phyloP scores from a whole-genome alignment of 92 coral and sea anemone species.

The Epizoanthus ramosus region DNA sequence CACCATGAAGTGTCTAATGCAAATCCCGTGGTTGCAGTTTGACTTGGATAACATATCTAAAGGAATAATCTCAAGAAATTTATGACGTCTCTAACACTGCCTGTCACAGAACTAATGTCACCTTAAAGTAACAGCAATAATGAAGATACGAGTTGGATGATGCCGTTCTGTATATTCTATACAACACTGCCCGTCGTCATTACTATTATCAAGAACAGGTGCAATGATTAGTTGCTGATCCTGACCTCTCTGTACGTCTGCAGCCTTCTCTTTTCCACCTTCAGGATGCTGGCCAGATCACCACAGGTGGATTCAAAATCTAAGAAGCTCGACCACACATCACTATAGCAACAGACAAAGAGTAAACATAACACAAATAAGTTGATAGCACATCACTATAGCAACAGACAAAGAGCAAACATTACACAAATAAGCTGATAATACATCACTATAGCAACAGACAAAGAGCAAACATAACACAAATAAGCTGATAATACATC shows the following conservation, averaged over 20 bases:
- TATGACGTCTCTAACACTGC: too few relatives aligned
- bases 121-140: too few relatives aligned
- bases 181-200: too few relatives aligned
- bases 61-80: too few relatives aligned
- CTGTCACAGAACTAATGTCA: too few relatives aligned
- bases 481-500: slow-evolving; percentile 65
- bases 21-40: too few relatives aligned
- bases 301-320: slow-evolving; percentile 95
- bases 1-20: too few relatives aligned
- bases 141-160: too few relatives aligned
- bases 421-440: neutral
- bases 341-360: slow-evolving; percentile 55
- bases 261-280: slow-evolving; percentile 92
- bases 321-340: slow-evolving; percentile 83
- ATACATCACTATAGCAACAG: slow-evolving; percentile 73
- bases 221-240: neutral
- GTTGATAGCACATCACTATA: slow-evolving; percentile 69
- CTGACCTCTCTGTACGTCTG: slow-evolving; percentile 86
- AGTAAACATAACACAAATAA: neutral
- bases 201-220: too few relatives aligned
- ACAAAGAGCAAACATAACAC: neutral
- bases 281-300: slow-evolving; percentile 88
- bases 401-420: neutral
- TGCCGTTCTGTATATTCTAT: too few relatives aligned
- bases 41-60: too few relatives aligned